Percentiles rank a stretch among this genome's conserved stretches.
Evolutionary conservation across 2,797 vertebrate genomes (phyloP).

Genomic region (Crenuchus spilurus): DNA sequence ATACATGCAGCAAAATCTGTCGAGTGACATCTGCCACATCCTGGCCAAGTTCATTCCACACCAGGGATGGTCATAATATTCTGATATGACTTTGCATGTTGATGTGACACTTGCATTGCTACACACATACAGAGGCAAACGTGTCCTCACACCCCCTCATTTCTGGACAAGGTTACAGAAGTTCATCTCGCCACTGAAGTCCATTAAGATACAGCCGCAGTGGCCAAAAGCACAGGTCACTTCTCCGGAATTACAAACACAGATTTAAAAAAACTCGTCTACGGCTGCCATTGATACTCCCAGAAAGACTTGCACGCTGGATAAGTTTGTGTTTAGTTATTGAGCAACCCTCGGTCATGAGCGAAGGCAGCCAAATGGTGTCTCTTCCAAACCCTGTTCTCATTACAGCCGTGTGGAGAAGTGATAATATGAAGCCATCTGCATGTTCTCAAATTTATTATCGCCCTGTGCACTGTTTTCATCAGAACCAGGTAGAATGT

Average conservation of each 20-base stretch:
- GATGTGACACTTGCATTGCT: not conserved
- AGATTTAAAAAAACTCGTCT: not conserved
- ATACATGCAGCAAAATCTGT: too few species aligned
- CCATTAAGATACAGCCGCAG: conserved; percentile 34
- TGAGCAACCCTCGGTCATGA: conserved; percentile 31
- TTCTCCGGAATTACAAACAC: conserved; percentile 24
- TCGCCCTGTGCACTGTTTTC: not conserved
- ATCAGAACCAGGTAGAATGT: not conserved
- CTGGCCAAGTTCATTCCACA: not conserved
- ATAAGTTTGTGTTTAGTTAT: conserved; percentile 30
- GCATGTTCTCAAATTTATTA: conserved; percentile 13
- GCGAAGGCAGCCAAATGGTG: not conserved
- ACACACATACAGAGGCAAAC: not conserved
- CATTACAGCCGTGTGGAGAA: conserved; percentile 11
- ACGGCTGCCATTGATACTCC: not conserved
- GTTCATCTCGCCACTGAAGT: conserved; percentile 26
- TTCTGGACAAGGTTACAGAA: conserved; percentile 19
- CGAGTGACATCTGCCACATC: too few species aligned
- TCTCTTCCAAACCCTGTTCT: conserved; percentile 22
- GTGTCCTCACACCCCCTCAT: not conserved
- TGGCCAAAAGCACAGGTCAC: conserved; percentile 22
- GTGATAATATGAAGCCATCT: conserved; percentile 19
- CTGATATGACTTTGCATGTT: too few species aligned
- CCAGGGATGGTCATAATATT: too few species aligned
- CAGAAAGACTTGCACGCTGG: not conserved